Conservation (phyloP, 2,113 vertebrate species). For the Himantopus leucocephalus region DNA sequence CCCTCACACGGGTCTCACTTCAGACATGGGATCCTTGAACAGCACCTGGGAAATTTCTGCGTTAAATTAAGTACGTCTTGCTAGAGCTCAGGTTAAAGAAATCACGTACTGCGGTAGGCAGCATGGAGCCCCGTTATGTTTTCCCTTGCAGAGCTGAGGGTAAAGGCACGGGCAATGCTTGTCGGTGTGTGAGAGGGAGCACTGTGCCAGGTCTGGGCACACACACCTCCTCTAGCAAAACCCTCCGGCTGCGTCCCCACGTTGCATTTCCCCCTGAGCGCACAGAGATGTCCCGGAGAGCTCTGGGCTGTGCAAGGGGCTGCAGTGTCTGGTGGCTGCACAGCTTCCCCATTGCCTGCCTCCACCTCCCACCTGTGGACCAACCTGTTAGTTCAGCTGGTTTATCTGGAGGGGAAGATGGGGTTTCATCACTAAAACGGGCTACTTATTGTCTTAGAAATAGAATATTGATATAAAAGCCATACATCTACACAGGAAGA, state of each 20-base stretch:
- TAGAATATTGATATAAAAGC: background rate
- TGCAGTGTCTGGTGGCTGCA: background rate
- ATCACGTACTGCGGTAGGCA: background rate
- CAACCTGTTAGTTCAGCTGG: background rate
- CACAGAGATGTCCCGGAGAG: background rate
- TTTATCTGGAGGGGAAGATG: background rate
- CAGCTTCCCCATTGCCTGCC: background rate
- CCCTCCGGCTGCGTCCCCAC: rapidly evolving
- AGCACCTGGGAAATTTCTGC: background rate
- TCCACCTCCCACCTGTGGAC: background rate
- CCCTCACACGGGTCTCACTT: background rate
- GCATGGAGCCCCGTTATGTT: background rate
- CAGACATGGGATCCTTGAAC: background rate
- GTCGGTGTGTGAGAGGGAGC: rapidly evolving
- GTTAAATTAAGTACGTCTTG: background rate
- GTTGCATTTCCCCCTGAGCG: background rate
- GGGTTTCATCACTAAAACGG: background rate
- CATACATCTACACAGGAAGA: background rate
- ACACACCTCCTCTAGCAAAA: background rate
- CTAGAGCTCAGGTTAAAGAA: background rate
- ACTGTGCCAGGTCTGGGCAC: background rate
- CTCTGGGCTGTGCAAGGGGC: background rate
- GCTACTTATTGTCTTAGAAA: background rate
- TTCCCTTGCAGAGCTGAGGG: background rate
- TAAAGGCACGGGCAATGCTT: background rate